Base-by-base conservation (phyloP, 2,888 invertebrate species). In the Lasioglossum morio region DNA sequence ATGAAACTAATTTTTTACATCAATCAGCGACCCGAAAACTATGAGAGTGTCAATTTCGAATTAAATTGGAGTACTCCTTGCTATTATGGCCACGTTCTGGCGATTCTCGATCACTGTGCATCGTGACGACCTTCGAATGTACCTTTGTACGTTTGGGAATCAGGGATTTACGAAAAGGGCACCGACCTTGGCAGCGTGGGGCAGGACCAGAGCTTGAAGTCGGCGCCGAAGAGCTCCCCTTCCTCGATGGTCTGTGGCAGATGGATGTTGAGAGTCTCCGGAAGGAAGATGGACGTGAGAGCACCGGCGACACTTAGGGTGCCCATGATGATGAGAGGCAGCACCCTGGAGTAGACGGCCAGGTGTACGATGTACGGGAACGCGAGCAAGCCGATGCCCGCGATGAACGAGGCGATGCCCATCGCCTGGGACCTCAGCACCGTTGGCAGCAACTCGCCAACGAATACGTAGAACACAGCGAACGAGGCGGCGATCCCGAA, bases 401-500 rank as follows among this genome's bases (percentile, higher is more conserved):
- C 96, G 89, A 97, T 96, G 91, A 97, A 96, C 0, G 97, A 97
- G 0, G 97, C 96, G 48, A 97, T 96, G 0, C 97, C 97, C 97
- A 97, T 97, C 1, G 97, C 97, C 90, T 97, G 96, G 0, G 97
- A 96, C 66, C 97, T 95, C 69, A 97, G 93, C 14, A 97, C 97
- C 0, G 97, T 97, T 0, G 97, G 97, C 87, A 97, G 95, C 5
- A 97, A 94, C 92, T 97, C 97, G 0, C 97, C 97, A 3, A 97
- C 97, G 91, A 97, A 96, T 3, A 97, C 97, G 94, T 97, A 97
- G 94, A 97, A 97, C 0, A 97, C 97, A 0, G 97, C 96, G 91
- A 97, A 97, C 0, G 97, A 96, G 0, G 97, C 96, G 4, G 97
- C 97, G n/a, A 96, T 96, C 57, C 97, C 97, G 73, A 97, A 96